These are phyloP conservation scores for Agrotis clavis DNA, from an alignment of 2,888 invertebrate species.

Conservation along the genomic window DNA sequence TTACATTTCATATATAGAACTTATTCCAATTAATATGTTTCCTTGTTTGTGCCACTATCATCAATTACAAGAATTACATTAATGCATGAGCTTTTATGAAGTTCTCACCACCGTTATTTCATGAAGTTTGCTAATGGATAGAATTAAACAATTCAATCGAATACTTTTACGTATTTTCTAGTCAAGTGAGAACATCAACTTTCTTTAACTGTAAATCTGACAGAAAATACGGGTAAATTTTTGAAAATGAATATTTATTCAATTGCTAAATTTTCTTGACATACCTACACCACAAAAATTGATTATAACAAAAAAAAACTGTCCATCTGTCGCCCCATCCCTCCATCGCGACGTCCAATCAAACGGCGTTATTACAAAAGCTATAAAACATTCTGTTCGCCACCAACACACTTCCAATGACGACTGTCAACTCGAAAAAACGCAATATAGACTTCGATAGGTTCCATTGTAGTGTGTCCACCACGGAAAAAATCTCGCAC, in stretches of 20 bases:
- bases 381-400: constrained; percentile 78
- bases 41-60: too few species aligned
- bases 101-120: neutral
- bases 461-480: constrained; percentile 73
- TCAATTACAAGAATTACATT: neutral
- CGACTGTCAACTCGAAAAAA: constrained; percentile 80
- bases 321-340: neutral
- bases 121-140: neutral
- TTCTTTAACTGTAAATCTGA: neutral
- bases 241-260: neutral
- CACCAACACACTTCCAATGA: constrained; percentile 69
- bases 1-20: too few species aligned
- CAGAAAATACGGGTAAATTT: neutral
- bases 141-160: too few species aligned
- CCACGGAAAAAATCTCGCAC: constrained; percentile 81
- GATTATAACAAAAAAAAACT: neutral
- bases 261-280: neutral
- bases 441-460: constrained; percentile 80
- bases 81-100: neutral
- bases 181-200: neutral
- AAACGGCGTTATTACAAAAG: constrained; percentile 76
- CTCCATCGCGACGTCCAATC: constrained; percentile 37
- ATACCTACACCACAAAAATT: neutral
- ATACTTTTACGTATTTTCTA: neutral
- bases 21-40: too few species aligned